phyloP scores from a whole-genome alignment of 2,888 invertebrate genomes.

The Melieria picta region DNA sequence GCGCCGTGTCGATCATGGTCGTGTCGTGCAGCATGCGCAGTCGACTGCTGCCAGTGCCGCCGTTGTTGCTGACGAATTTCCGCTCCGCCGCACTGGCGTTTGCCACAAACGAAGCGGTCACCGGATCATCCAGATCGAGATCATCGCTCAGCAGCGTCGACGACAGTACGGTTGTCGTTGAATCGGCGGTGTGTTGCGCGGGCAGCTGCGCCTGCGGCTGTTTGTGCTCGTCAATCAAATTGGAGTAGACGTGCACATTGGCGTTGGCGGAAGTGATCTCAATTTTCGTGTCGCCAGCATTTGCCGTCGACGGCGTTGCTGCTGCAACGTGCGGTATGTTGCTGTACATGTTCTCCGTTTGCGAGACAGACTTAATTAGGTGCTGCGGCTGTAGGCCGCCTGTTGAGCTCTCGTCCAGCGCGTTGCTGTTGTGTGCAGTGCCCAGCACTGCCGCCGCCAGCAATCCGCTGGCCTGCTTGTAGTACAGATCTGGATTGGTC shows the following conservation, averaged over 20 bases:
- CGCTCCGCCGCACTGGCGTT: constrained; percentile 40
- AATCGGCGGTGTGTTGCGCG: constrained; percentile 29
- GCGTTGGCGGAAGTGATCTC: constrained; percentile 41
- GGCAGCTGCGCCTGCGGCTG: constrained; percentile 36
- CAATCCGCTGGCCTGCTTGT: constrained; percentile 29
- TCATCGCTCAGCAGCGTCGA: constrained; percentile 65
- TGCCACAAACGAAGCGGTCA: constrained; percentile 62
- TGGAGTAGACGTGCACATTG: constrained; percentile 64
- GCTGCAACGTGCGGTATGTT: constrained; percentile 59
- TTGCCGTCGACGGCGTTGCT: background rate
- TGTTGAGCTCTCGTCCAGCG: constrained; percentile 11
- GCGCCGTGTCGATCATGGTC: constrained; percentile 89
- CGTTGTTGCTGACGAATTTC: constrained; percentile 37
- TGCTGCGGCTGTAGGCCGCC: constrained; percentile 19
- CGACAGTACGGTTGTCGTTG: constrained; percentile 42
- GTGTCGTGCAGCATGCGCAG: constrained; percentile 84
- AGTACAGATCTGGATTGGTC: background rate
- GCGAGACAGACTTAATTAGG: constrained; percentile 56
- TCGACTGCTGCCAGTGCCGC: constrained; percentile 59
- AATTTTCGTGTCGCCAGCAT: background rate
- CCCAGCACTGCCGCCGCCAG: constrained; percentile 54
- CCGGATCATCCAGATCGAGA: constrained; percentile 66
- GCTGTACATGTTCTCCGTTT: constrained; percentile 65
- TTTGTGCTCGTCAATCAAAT: constrained; percentile 61
- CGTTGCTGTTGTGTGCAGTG: constrained; percentile 12